Base-by-base conservation (phyloP, 2,113 vertebrate genomes). In the Phylloscopus trochiloides region DNA sequence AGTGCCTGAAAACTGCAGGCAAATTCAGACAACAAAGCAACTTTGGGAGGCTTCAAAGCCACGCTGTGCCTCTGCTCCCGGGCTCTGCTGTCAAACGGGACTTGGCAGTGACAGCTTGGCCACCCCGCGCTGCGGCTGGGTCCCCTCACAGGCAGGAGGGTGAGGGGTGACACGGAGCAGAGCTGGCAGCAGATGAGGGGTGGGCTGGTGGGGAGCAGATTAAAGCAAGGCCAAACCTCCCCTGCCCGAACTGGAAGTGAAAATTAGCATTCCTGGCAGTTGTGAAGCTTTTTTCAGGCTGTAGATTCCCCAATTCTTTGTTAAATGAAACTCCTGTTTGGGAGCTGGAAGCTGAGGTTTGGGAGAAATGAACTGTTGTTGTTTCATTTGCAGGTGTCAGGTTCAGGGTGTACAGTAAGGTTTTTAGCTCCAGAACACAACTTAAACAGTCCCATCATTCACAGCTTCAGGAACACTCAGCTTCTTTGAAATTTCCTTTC, bases 121-220 rank as follows among this genome's bases (percentile, higher is more conserved):
- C 50, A 10, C 12, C 51, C 13, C 0, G 0, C 1, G 5, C 72
- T 12, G 3, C 26, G 45, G 25, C 67, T 22, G n/a, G 4, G 18
- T 88, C 47, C 47, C 65, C 50, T 34, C 3, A 12, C 25, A 0
- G 45, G 45, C 21, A 3, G 36, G 45, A 28, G 45, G 67, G 42
- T 40, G 78, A 3, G 43, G 62, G 71, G 26, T 61, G 80, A 29
- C 36, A 29, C 6, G 2, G 40, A 86, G 75, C 75, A 82, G 57
- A 68, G 47, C 43, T 47, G 74, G 45, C 42, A 58, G 87, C 84
- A 45, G 2, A 13, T 11, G 65, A 75, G 70, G 52, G 82, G 36
- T 36, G 81, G 80, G 77, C 71, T 79, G 34, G 2, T 40, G 0
- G 48, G 63, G 42, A 58, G 50, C 1, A 3, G 55, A 50, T 65